A percentile compares a stretch with the other conserved stretches of the same genome.
Evolutionary conservation across 2,113 vertebrate genomes (phyloP).

Genomic region (Gavialis gangeticus): DNA sequence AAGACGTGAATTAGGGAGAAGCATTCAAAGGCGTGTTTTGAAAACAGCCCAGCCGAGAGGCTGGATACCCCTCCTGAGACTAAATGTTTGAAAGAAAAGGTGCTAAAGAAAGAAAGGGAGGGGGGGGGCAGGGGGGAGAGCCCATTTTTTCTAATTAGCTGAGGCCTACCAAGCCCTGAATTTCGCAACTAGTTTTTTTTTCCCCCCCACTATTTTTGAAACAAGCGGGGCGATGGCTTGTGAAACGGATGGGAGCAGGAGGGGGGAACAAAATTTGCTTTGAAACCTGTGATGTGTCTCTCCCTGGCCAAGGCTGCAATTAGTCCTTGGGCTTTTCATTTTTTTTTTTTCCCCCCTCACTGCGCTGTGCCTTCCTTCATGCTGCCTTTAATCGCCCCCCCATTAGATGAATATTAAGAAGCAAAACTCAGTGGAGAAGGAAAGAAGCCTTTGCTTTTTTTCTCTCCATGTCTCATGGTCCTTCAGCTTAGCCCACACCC

Average conservation of each 20-base stretch:
- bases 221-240: constrained; percentile 49
- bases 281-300: constrained; percentile 38
- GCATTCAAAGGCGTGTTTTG: constrained; percentile 99
- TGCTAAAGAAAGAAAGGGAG: constrained; percentile 87
- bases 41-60: constrained; percentile 98
- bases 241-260: constrained; percentile 24
- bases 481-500: background rate
- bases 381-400: background rate
- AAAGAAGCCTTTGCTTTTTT: background rate
- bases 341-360: background rate
- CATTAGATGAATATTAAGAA: constrained; percentile 31
- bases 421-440: background rate
- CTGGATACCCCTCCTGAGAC: constrained; percentile 91
- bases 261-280: constrained; percentile 20
- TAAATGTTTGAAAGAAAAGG: constrained; percentile 90
- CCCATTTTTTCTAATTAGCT: constrained; percentile 95
- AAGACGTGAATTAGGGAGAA: constrained; percentile 96
- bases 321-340: background rate
- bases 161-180: constrained; percentile 90
- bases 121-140: constrained; percentile 44
- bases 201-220: fast-evolving
- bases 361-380: background rate
- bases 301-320: background rate
- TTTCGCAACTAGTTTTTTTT: constrained; percentile 76
- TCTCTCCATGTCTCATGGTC: background rate